phyloP scores from a whole-genome alignment of 2,113 vertebrate genomes.

The Antechinus flavipes region DNA sequence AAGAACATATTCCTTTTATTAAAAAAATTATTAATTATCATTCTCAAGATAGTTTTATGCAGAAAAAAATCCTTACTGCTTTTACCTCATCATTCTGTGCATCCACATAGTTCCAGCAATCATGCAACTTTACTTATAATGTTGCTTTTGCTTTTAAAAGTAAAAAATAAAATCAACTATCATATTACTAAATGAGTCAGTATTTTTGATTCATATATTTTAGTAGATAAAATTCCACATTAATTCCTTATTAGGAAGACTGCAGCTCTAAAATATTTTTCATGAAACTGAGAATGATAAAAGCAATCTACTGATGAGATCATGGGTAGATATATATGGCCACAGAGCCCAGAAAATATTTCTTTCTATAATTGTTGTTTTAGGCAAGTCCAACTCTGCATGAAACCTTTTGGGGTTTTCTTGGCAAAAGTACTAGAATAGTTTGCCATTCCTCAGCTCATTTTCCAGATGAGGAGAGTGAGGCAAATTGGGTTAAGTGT shows the following conservation, averaged over 20 bases:
- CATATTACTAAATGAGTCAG: conserved; percentile 26
- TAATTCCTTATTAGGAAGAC: conserved; percentile 55
- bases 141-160: conserved; percentile 47
- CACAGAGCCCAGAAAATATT: conserved; percentile 67
- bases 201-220: conserved; percentile 56
- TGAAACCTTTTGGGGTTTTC: neutral
- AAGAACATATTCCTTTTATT: conserved; percentile 47
- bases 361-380: conserved; percentile 60
- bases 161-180: conserved; percentile 70
- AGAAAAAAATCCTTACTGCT: neutral
- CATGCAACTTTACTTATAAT: neutral
- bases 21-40: conserved; percentile 67
- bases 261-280: conserved; percentile 61
- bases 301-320: conserved; percentile 70
- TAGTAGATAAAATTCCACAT: conserved; percentile 52
- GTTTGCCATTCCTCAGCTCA: neutral
- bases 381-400: neutral
- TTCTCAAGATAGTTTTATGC: conserved; percentile 30
- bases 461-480: neutral
- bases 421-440: neutral
- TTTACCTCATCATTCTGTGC: conserved; percentile 52
- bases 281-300: conserved; percentile 68
- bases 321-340: conserved; percentile 67
- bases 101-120: conserved; percentile 8
- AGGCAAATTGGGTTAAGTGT: neutral